These are phyloP conservation scores for Amphiduros pacificus DNA, from an alignment of 2,888 invertebrate genomes.

Conservation along the genomic window DNA sequence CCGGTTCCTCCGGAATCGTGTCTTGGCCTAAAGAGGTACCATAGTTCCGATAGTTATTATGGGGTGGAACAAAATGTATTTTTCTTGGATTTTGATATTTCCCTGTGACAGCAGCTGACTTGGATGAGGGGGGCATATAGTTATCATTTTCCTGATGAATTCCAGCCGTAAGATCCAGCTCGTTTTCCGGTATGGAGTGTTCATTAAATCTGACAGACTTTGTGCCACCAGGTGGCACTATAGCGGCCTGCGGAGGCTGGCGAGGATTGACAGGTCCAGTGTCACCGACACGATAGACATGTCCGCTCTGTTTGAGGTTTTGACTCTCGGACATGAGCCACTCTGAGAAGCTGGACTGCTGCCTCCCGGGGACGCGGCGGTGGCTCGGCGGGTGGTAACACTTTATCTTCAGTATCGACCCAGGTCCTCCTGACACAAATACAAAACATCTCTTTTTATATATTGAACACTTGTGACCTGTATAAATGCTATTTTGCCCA, in stretches of 20 bases:
- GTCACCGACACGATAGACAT: constrained; percentile 11
- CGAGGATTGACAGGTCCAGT: not conserved
- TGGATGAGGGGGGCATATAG: not conserved
- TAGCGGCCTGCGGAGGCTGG: not conserved
- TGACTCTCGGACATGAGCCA: constrained; percentile 19
- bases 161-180: not conserved
- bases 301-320: constrained; percentile 13
- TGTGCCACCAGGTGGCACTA: not conserved
- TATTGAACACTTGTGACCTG: too few relatives aligned
- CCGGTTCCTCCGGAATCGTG: constrained; percentile 19
- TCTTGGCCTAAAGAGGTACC: constrained; percentile 9
- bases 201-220: constrained; percentile 10
- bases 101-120: not conserved
- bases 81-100: constrained; percentile 12
- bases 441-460: not conserved
- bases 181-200: constrained; percentile 4
- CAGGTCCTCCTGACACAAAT: constrained; percentile 9
- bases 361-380: constrained; percentile 7
- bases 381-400: constrained; percentile 17
- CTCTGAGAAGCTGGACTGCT: constrained; percentile 17
- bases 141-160: not conserved
- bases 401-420: constrained; percentile 15
- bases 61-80: constrained; percentile 6
- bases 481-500: too few relatives aligned
- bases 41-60: constrained; percentile 14